phyloP scores from a whole-genome alignment of 2,797 vertebrate genomes.

The Sparidentex hasta region DNA sequence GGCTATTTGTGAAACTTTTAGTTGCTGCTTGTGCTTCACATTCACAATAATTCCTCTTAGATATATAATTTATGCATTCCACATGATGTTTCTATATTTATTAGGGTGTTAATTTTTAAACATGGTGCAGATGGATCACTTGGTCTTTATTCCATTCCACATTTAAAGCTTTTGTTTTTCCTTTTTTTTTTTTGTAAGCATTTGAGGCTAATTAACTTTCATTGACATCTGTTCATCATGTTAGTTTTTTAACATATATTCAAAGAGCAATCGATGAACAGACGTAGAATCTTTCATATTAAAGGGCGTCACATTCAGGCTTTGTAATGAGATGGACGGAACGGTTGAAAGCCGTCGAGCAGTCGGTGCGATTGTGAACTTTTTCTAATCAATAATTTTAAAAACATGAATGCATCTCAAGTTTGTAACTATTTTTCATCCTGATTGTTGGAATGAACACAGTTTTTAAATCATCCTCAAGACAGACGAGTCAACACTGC shows the following conservation, averaged over 20 bases:
- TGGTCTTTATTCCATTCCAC: constrained; percentile 32
- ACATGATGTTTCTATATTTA: constrained; percentile 57
- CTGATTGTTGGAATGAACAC: constrained; percentile 13
- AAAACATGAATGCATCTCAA: constrained; percentile 27
- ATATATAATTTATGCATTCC: constrained; percentile 73
- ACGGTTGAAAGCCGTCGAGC: constrained; percentile 12
- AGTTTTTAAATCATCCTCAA: constrained; percentile 33
- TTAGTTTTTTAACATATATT: constrained; percentile 36
- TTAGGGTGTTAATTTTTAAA: constrained; percentile 56
- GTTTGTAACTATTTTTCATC: constrained; percentile 49
- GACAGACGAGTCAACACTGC: not conserved
- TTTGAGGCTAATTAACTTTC: constrained; percentile 24
- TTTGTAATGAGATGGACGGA: constrained; percentile 34
- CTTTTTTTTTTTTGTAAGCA: constrained; percentile 8
- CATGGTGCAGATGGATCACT: constrained; percentile 15
- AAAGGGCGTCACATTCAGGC: constrained; percentile 21
- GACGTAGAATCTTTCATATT: constrained; percentile 22
- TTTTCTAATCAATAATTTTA: constrained; percentile 62
- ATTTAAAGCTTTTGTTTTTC: constrained; percentile 14
- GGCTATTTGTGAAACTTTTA: constrained; percentile 40
- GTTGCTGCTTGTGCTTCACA: constrained; percentile 61
- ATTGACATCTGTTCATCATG: constrained; percentile 30
- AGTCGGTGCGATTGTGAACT: constrained; percentile 25
- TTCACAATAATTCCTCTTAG: constrained; percentile 24
- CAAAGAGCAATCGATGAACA: constrained; percentile 41